Evolutionary conservation across 2,797 vertebrate species (phyloP).

Genomic region (Enteromius trimaculatus): DNA sequence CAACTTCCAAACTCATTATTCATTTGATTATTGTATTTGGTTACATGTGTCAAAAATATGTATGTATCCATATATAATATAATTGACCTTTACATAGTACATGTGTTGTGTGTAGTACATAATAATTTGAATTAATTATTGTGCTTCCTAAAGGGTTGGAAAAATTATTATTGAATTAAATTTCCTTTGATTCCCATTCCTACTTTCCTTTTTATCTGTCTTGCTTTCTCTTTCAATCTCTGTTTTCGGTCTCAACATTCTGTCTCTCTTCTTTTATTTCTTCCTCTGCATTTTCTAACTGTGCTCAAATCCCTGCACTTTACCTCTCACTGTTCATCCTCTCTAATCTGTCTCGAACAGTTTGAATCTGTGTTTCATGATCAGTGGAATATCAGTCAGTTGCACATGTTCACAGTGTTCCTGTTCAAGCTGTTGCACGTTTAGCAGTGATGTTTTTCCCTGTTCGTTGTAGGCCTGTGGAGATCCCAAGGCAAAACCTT

Average conservation of each 20-base stretch:
- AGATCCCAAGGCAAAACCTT: slow-evolving; percentile 98
- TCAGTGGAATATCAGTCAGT: slow-evolving; percentile 34
- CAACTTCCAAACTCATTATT: not conserved
- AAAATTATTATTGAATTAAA: not conserved
- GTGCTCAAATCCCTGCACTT: slow-evolving; percentile 80
- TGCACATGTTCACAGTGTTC: not conserved
- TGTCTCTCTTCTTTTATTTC: slow-evolving; percentile 60
- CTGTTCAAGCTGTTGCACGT: slow-evolving; percentile 45
- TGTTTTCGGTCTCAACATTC: not conserved
- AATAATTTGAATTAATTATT: not conserved
- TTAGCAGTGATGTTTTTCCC: slow-evolving; percentile 52
- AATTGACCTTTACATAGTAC: not conserved
- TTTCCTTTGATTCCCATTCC: slow-evolving; percentile 14
- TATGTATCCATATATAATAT: not conserved
- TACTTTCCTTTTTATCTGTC: slow-evolving; percentile 23
- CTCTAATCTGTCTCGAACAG: slow-evolving; percentile 77
- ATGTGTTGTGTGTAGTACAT: not conserved
- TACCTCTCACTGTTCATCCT: slow-evolving; percentile 77
- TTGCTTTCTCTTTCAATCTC: slow-evolving; percentile 15
- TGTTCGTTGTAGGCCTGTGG: slow-evolving; percentile 89
- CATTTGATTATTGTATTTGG: not conserved
- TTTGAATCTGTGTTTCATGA: slow-evolving; percentile 69
- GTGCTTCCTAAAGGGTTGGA: not conserved
- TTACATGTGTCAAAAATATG: not conserved
- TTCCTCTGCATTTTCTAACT: slow-evolving; percentile 84